A percentile compares a stretch with the other conserved stretches of the same genome.
phyloP scores from a whole-genome alignment of 2,888 invertebrate species.

The Nephrocerus scutellatus region DNA sequence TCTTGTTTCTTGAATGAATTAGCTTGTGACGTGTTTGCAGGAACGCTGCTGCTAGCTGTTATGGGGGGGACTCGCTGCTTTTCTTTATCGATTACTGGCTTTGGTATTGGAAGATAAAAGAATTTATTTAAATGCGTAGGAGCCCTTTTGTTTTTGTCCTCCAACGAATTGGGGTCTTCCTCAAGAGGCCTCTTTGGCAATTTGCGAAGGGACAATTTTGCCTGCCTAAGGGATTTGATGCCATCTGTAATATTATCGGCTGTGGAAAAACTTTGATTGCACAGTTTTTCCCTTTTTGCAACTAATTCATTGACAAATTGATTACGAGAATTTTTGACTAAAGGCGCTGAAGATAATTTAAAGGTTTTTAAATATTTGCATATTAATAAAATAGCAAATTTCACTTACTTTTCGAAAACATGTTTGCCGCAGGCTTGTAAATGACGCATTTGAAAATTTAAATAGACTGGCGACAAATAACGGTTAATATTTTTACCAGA shows the following conservation, averaged over 20 bases:
- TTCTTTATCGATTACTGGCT: background rate
- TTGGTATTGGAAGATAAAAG: constrained; percentile 2
- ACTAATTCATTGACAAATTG: constrained; percentile 18
- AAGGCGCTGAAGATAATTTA: constrained; percentile 14
- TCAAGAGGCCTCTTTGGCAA: no score
- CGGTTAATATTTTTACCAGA: no score
- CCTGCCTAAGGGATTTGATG: constrained; percentile 32
- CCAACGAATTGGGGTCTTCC: no score
- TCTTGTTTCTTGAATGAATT: no score
- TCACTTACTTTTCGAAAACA: no score
- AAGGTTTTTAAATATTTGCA: no score
- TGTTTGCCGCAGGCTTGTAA: no score
- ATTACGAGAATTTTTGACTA: constrained; percentile 17
- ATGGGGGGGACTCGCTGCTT: background rate
- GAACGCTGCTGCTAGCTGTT: background rate
- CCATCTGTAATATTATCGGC: constrained; percentile 26
- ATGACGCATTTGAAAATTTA: no score
- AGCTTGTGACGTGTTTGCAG: no score
- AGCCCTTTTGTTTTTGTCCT: constrained; percentile 21
- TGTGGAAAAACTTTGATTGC: constrained; percentile 28
- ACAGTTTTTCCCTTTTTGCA: constrained; percentile 14
- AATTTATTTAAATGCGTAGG: constrained; percentile 15
- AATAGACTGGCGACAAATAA: no score
- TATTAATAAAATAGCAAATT: no score
- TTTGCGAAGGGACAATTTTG: constrained; percentile 27